Evolutionary conservation across 2,888 invertebrate species (phyloP).

Genomic region (Drosophila lacicola): DNA sequence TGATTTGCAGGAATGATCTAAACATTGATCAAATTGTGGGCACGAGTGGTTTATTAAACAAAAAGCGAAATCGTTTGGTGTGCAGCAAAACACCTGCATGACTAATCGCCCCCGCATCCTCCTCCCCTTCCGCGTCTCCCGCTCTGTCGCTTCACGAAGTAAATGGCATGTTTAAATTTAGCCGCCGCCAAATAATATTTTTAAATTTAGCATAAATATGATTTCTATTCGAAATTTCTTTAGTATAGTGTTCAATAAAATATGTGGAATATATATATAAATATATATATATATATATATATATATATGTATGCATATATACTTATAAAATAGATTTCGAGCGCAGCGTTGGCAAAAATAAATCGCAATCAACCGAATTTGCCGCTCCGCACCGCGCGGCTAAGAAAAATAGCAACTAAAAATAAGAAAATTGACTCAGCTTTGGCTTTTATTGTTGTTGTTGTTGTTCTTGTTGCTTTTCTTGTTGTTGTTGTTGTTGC

Average conservation of each 20-base stretch:
- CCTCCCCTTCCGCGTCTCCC: not conserved
- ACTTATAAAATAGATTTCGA: constrained; percentile 43
- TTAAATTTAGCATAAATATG: constrained; percentile 65
- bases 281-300: constrained; percentile 16
- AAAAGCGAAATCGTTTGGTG: constrained; percentile 1
- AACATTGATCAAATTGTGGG: constrained; percentile 27
- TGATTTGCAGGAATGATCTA: constrained; percentile 37
- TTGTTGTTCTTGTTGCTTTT: constrained; percentile 13
- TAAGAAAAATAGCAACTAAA: constrained; percentile 61
- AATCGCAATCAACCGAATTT: constrained; percentile 53
- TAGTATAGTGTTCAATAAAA: constrained; percentile 37
- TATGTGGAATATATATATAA: constrained; percentile 31
- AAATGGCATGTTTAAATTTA: constrained; percentile 60
- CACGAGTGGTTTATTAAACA: constrained; percentile 7
- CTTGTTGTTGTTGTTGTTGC: constrained; percentile 18
- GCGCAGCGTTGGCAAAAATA: constrained; percentile 53
- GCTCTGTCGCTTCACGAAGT: constrained; percentile 14
- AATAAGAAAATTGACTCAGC: constrained; percentile 80
- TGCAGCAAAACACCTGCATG: constrained; percentile 65
- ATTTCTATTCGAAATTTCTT: constrained; percentile 24
- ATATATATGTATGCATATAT: constrained; percentile 13
- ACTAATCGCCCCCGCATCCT: constrained; percentile 33
- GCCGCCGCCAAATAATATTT: constrained; percentile 51
- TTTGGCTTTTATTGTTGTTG: constrained; percentile 34
- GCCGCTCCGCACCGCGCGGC: constrained; percentile 18